Base-by-base conservation (phyloP, 2,888 invertebrate species). In the Erebia aethiops region DNA sequence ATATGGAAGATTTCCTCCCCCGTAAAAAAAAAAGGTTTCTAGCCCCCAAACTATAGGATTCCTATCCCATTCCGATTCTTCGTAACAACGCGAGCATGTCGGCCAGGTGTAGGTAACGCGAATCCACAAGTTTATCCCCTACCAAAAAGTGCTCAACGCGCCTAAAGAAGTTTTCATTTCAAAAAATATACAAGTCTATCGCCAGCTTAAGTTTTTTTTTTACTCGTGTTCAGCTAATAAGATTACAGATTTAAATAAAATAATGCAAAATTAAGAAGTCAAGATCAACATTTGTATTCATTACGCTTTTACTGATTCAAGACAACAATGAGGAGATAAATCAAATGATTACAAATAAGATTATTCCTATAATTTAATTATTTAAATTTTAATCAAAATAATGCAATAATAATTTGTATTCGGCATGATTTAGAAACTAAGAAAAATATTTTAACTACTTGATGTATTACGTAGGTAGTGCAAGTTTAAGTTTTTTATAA, bases 301-400 rank as follows among this genome's bases (percentile, higher is more conserved):
- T 9, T 21, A 18, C 56, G 56, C 56, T 56, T 54, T 56, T 56
- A 56, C 18, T 56, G 5, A 26, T 4, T 13, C 26, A 57, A 11
- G 18, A 54, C 18, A 54, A 54, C 18, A 57, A 26, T 57, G 11
- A 11, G 10, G 2, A 21, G 4, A 57, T 57, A 26, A 57, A 57
- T 57, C 21, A 57, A 13, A 21, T 26, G 1, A 57, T 57, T 26
- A 26, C 2, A 57, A 13, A 10, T 57, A 26, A 26, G 2, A 26
- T 26, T 26, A 26, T 26, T 26, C 26, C 26, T 26, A 3, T 26
- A 26, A 26, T 26, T 26, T 26, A 26, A 26, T 4, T 56, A 56
- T 56, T 56, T 56, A 56, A 56, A 56, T 56, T 21, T 56, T 56
- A 26, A 56, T 5, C 56, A 56, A 18, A 21, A 56, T 11, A 56